phyloP scores from a whole-genome alignment of 1,140 invertebrate genomes.

The Hestina assimilis region DNA sequence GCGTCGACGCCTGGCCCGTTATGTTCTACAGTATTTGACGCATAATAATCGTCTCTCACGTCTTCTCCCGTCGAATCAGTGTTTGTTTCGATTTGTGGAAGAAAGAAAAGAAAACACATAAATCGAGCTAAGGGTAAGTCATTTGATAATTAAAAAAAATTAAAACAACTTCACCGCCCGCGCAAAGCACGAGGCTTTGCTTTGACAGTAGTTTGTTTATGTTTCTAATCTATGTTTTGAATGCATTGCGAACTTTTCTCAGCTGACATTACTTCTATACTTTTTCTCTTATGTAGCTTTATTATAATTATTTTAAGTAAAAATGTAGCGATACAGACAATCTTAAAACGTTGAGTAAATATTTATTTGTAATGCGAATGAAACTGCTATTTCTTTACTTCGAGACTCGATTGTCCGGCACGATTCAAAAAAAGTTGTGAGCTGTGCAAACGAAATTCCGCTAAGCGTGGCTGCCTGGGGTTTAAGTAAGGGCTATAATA shows the following conservation, averaged over 20 bases:
- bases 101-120: neutral
- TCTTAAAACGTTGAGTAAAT: conserved; percentile 2
- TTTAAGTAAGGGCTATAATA: conserved; percentile 36
- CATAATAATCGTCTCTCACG: conserved; percentile 29
- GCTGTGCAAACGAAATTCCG: conserved; percentile 26
- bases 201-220: conserved; percentile 64
- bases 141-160: neutral
- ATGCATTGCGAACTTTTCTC: conserved; percentile 22
- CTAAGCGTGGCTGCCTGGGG: conserved; percentile 1
- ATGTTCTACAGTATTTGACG: conserved; percentile 42
- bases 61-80: neutral
- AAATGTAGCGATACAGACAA: neutral
- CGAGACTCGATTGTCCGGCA: conserved; percentile 48
- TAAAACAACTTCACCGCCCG: conserved; percentile 8
- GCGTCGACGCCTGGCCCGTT: conserved; percentile 52
- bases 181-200: conserved; percentile 43
- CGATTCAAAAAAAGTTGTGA: conserved; percentile 41
- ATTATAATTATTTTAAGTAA: conserved; percentile 1
- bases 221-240: conserved; percentile 37
- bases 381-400: conserved; percentile 31
- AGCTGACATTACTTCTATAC: neutral
- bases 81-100: neutral
- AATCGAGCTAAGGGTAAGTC: neutral
- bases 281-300: neutral
- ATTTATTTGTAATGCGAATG: conserved; percentile 24